A percentile compares a stretch with the other conserved stretches of the same genome.
phyloP scores from a whole-genome alignment of 2,113 vertebrate species.

The Silurus meridionalis region DNA sequence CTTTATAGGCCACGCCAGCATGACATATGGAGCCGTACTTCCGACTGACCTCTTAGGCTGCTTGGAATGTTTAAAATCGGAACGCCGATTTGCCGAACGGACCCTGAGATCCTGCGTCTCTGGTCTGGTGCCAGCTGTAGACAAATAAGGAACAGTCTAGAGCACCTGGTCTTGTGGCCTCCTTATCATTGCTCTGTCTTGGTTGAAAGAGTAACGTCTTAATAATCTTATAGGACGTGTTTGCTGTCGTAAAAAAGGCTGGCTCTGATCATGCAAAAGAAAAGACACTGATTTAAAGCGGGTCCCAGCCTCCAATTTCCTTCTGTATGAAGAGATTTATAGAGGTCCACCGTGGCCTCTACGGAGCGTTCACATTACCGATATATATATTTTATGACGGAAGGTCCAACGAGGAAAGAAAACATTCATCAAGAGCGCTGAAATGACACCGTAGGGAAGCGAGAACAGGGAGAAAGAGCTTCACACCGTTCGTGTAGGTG shows the following conservation, averaged over 20 bases:
- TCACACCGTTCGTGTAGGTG: background rate
- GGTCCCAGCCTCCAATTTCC: background rate
- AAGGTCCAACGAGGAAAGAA: background rate
- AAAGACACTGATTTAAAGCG: background rate
- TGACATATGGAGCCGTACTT: conserved; percentile 18
- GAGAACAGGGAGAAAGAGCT: background rate
- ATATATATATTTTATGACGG: conserved; percentile 7
- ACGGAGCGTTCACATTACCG: background rate
- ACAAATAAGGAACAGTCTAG: conserved; percentile 3
- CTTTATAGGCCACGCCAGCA: conserved; percentile 7
- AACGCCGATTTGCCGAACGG: background rate
- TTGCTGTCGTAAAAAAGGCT: background rate
- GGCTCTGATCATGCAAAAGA: background rate
- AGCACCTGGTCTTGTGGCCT: background rate
- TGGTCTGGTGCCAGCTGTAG: background rate
- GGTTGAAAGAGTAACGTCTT: background rate
- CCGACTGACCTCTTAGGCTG: conserved; percentile 13
- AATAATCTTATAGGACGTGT: too few species aligned
- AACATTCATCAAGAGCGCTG: background rate
- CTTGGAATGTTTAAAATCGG: conserved; percentile 21
- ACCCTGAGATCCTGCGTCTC: conserved; percentile 6
- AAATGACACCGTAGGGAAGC: background rate
- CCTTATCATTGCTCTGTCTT: background rate
- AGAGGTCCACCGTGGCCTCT: conserved; percentile 21
- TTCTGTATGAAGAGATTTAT: conserved; percentile 9